Base-by-base conservation (phyloP, 1,140 invertebrate species). In the Macrosteles quadrilineatus region DNA sequence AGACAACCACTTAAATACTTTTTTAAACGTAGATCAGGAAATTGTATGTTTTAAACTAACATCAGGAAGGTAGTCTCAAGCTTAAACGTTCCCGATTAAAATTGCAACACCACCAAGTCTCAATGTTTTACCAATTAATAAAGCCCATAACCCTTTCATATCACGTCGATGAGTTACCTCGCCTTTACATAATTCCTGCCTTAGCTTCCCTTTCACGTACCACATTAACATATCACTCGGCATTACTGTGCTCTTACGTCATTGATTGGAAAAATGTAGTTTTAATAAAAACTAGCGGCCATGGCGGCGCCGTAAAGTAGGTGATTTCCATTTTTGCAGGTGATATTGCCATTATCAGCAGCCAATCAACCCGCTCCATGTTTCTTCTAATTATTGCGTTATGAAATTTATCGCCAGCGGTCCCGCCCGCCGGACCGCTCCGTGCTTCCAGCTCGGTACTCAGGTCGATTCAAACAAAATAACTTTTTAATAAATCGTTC, bases 211-310 rank as follows among this genome's bases (percentile, higher is more conserved):
- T 59, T 59, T 27, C 55, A 59, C 21, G 55, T 59, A 59, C 23
- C 6, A n/a, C 25, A 59, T 59, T 59, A 59, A 59, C 55, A 30
- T 59, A 59, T 59, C 55, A 6, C 11, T 29, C 55, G n/a, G 21
- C 21, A n/a, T 59, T 29, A 59, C 55, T 29, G 2, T 6, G 25
- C 2, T 29, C 14, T 59, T 59, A 30, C 55, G 21, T 30, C 55
- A 59, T 4, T 59, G 21, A 29, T 59, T 59, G 55, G 55, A 59
- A 59, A 59, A 59, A 59, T 59, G 55, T 59, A 59, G 55, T 59
- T 59, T 59, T 59, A 59, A 29, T 59, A 59, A 59, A 59, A 59
- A 59, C 55, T 59, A 59, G 55, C 55, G 25, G 25, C 27, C 25
- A 9, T 14, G 4, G 21, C 21, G 23, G 55, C 6, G 27, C n/a